A percentile compares a stretch with the other conserved stretches of the same genome.
phyloP scores from a whole-genome alignment of 2,113 vertebrate species.

The Semnornis frantzii region DNA sequence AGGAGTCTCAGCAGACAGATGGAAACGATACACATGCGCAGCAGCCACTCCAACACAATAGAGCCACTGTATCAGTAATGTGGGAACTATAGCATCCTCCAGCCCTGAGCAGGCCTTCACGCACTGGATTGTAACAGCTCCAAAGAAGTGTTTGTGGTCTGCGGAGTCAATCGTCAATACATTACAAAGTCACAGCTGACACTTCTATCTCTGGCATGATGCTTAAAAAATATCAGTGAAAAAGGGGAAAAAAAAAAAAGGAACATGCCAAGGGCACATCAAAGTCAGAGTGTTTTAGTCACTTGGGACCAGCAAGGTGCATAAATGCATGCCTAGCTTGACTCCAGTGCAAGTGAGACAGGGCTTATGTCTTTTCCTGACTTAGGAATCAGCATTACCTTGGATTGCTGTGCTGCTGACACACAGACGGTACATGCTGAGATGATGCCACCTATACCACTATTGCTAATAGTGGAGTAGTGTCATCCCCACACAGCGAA shows the following conservation, averaged over 20 bases:
- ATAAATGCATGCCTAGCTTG: background rate
- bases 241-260: conserved; percentile 22
- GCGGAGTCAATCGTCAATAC: conserved; percentile 24
- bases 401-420: background rate
- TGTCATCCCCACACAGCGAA: rapidly evolving
- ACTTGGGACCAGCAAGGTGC: background rate
- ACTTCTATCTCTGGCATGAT: conserved; percentile 8
- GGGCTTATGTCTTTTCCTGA: background rate
- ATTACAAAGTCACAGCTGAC: conserved; percentile 40
- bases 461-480: background rate
- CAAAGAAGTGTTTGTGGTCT: conserved; percentile 48
- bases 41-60: conserved; percentile 2
- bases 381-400: background rate
- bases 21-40: conserved; percentile 56
- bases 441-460: background rate
- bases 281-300: background rate
- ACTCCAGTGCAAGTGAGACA: background rate
- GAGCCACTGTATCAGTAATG: conserved; percentile 37
- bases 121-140: conserved; percentile 37
- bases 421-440: background rate
- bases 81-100: conserved; percentile 54
- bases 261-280: background rate
- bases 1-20: conserved; percentile 62
- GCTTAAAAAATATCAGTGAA: conserved; percentile 16
- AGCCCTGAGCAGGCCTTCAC: conserved; percentile 40